phyloP scores from a whole-genome alignment of 1,140 invertebrate species.

The Argopecten irradians region DNA sequence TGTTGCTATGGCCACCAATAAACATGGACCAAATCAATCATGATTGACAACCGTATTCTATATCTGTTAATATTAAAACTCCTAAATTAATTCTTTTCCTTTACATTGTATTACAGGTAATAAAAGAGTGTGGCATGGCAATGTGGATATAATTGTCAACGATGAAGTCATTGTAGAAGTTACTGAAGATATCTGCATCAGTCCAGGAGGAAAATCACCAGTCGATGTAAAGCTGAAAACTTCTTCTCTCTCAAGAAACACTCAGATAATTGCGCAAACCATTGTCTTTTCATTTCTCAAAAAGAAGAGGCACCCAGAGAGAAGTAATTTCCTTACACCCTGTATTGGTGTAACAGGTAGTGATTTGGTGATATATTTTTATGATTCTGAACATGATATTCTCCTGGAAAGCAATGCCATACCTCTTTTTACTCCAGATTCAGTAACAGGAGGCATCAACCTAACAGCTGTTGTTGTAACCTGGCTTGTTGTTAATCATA shows the following conservation, averaged over 20 bases:
- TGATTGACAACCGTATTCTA: too few species aligned
- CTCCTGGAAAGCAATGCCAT: background rate
- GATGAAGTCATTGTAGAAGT: background rate
- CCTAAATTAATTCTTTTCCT: background rate
- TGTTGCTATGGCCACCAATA: too few species aligned
- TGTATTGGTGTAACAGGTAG: conserved; percentile 24
- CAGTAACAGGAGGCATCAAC: background rate
- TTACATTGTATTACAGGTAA: background rate
- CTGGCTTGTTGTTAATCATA: conserved; percentile 30
- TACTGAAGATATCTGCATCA: background rate
- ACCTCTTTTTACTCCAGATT: conserved; percentile 12
- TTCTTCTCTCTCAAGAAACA: background rate
- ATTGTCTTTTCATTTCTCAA: conserved; percentile 36
- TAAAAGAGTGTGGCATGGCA: conserved; percentile 21
- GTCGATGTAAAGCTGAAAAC: background rate
- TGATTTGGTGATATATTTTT: conserved; percentile 22
- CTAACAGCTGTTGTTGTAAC: background rate
- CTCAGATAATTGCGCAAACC: conserved; percentile 9
- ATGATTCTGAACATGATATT: conserved; percentile 36
- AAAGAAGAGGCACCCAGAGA: conserved; percentile 31
- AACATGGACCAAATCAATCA: too few species aligned
- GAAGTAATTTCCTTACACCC: conserved; percentile 19
- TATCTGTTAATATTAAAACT: background rate
- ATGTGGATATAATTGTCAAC: conserved; percentile 25
- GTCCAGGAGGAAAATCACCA: background rate